Conservation (phyloP, 2,888 invertebrate genomes). For the Tetranychus piercei region DNA sequence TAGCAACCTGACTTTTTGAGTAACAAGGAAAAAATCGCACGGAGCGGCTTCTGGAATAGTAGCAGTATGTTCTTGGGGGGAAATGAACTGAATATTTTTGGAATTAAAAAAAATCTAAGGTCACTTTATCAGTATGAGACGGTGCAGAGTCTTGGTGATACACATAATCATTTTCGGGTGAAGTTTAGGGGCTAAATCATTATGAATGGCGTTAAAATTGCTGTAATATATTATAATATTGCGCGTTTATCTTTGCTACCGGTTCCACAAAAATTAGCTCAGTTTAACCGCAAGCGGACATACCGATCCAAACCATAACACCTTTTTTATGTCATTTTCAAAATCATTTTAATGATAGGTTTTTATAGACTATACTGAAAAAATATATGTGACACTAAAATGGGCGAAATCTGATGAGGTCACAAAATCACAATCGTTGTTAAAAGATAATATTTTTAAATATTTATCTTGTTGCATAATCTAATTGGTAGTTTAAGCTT, state of each 20-base stretch:
- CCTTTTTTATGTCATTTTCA: constrained; percentile 4
- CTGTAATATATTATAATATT: constrained; percentile 9
- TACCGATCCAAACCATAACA: constrained; percentile 16
- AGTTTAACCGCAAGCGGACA: constrained; percentile 10
- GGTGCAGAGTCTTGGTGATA: constrained; percentile 20
- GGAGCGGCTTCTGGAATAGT: constrained; percentile 13
- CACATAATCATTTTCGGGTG: not conserved
- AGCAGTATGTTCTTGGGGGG: constrained; percentile 12
- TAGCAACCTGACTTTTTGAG: constrained; percentile 8
- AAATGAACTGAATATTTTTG: constrained; percentile 13
- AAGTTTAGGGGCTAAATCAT: not conserved
- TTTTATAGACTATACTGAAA: no score
- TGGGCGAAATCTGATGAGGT: no score
- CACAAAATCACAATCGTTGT: no score
- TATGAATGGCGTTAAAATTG: constrained; percentile 5
- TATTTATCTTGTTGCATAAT: no score
- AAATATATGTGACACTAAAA: no score
- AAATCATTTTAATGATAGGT: no score
- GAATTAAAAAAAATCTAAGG: constrained; percentile 9
- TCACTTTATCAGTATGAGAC: constrained; percentile 13
- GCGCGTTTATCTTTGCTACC: constrained; percentile 13
- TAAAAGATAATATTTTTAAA: no score
- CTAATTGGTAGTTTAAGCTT: no score
- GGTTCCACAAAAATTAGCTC: constrained; percentile 17
- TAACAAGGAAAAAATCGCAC: constrained; percentile 15